Conservation (phyloP, 2,888 invertebrate genomes). For the Dichetophora obliterata region DNA sequence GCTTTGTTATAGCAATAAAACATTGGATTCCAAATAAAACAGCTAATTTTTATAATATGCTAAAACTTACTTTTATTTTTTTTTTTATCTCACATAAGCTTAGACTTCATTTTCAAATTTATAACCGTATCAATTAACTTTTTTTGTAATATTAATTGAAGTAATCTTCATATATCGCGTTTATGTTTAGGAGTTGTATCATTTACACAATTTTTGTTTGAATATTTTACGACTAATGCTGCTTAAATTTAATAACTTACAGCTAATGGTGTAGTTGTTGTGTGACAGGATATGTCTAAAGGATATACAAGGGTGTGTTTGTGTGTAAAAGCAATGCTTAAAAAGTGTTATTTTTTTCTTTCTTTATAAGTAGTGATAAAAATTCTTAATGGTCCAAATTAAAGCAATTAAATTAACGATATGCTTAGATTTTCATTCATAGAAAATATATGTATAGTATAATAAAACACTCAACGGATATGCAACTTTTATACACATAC, state of each 20-base stretch:
- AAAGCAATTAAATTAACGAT: not conserved
- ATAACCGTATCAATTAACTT: not conserved
- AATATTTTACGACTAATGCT: not conserved
- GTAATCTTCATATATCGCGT: no score
- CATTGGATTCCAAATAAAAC: not conserved
- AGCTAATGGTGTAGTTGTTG: not conserved
- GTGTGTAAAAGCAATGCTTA: not conserved
- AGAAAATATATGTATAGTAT: not conserved
- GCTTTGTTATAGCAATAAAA: no score
- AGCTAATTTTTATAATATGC: not conserved
- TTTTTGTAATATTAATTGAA: no score
- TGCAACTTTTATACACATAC: no score
- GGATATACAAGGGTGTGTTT: constrained; percentile 1
- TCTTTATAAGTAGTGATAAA: no score
- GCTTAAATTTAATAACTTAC: constrained; percentile 3
- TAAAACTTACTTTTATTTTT: not conserved
- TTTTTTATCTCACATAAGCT: not conserved
- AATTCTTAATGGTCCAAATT: no score
- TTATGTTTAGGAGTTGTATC: no score
- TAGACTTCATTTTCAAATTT: not conserved
- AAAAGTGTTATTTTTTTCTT: no score
- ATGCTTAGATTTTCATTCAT: not conserved
- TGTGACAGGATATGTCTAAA: not conserved
- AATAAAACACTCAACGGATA: not conserved
- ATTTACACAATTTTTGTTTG: no score